Conservation (phyloP, 2,113 vertebrate species). For the Pterophyllum scalare region DNA sequence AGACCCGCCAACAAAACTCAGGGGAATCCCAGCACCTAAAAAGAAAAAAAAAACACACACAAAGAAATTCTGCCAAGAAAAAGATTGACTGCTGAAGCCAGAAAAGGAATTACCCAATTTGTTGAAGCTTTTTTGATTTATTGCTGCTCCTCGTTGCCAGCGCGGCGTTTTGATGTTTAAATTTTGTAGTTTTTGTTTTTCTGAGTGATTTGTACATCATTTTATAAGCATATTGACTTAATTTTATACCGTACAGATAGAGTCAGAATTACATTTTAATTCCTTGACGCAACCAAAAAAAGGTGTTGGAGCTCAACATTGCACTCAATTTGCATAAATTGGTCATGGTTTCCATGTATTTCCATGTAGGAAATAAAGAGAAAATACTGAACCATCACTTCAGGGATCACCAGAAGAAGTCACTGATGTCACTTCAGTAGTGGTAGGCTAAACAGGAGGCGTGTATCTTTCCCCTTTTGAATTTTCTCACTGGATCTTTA, state of each 20-base stretch:
- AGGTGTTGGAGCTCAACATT: neutral
- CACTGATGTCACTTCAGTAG: neutral
- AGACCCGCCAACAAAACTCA: conserved; percentile 32
- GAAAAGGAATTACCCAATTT: conserved; percentile 57
- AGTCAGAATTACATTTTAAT: neutral
- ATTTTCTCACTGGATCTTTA: neutral
- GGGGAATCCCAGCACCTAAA: conserved; percentile 47
- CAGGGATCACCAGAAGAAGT: conserved; percentile 40
- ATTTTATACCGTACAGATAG: neutral
- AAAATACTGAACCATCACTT: conserved; percentile 10
- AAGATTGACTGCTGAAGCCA: conserved; percentile 49
- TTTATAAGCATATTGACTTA: neutral
- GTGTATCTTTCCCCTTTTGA: neutral
- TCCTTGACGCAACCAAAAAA: neutral
- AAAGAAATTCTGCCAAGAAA: conserved; percentile 44
- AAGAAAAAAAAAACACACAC: neutral
- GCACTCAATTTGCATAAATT: conserved; percentile 6
- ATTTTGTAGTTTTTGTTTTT: neutral
- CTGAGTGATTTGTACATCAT: neutral
- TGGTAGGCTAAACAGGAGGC: neutral
- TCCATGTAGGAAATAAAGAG: conserved; percentile 16
- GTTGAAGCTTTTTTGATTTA: conserved; percentile 54
- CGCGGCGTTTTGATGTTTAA: conserved; percentile 29
- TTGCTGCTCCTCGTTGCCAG: conserved; percentile 40
- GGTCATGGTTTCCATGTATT: neutral